Evolutionary conservation across 2,113 vertebrate species (phyloP), one percentile per base, ranked within the genome.

Genomic region (Rhombomys opimus): DNA sequence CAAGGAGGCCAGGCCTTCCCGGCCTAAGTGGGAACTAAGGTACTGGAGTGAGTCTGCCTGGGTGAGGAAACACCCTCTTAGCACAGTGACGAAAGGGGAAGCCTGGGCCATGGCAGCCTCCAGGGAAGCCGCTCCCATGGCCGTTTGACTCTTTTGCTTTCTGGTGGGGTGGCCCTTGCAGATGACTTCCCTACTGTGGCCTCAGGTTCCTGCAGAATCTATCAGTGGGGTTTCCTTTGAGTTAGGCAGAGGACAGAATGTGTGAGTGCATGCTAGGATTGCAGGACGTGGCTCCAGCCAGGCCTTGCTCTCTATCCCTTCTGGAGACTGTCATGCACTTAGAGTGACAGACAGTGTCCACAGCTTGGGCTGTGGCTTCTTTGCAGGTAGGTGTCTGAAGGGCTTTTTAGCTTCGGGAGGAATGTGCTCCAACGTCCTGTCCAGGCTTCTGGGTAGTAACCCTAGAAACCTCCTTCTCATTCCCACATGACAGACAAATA

Each of bases 401-500:
- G 59, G 11, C 46, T 27, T 32, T 0, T 3, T 73, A 41, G 87
- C 32, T 78, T 30, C 65, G n/a, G 57, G 78, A 72, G 54, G 30
- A 17, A 50, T 8, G 3, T 0, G 15, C 46, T 59, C 1, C 35
- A 70, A 70, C 41, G 7, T 23, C 3, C 32, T 4, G 14, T 4
- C 46, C 46, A 61, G 93, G 35, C 35, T 8, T 27, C 18, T 18
- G 61, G 41, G 67, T 46, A 14, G 59, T 46, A 14, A 27, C 18
- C 72, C 15, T 2, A 2, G 27, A 41, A 9, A n/a, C 50, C 67
- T 5, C 61, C 27, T 87, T 52, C 46, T 80, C 4, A 38, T 14
- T 57, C 17, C 27, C 17, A 8, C 30, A n/a, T 41, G 41, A 32
- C 52, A 1, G 0, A 0, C 11, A 20, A 63, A 4, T 0, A 0